phyloP scores from a whole-genome alignment of 2,888 invertebrate species.

The Leucoma salicis region DNA sequence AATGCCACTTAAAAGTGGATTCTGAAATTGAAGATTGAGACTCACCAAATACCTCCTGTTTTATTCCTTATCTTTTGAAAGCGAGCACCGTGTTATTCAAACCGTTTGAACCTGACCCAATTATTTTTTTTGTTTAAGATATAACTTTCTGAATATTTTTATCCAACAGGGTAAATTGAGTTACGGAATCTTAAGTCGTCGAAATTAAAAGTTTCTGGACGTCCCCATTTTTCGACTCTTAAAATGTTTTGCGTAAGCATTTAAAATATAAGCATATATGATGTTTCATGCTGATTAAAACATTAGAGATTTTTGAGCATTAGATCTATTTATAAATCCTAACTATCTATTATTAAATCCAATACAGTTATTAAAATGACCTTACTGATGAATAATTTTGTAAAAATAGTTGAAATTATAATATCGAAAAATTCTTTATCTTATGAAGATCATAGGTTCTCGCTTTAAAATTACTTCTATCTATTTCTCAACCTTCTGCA shows the following conservation, averaged over 20 bases:
- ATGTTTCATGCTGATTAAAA: constrained; percentile 1
- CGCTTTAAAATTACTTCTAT: constrained; percentile 13
- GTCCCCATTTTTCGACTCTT: constrained; percentile 16
- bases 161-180: constrained; percentile 34
- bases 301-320: neutral
- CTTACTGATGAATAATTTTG: no score
- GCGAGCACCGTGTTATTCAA: constrained; percentile 30
- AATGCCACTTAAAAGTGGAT: constrained; percentile 71
- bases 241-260: constrained; percentile 16
- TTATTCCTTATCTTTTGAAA: constrained; percentile 27
- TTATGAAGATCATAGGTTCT: constrained; percentile 25
- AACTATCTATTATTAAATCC: no score
- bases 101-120: constrained; percentile 26
- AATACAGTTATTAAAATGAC: no score
- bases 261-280: constrained; percentile 7
- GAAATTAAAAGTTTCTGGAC: constrained; percentile 25
- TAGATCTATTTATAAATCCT: neutral
- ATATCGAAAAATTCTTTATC: neutral
- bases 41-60: constrained; percentile 25
- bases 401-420: neutral
- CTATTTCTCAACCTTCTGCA: constrained; percentile 15
- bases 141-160: constrained; percentile 21
- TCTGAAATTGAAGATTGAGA: constrained; percentile 28
- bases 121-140: constrained; percentile 22
- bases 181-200: constrained; percentile 29